Evolutionary conservation across 2,888 invertebrate genomes (phyloP), one percentile per base, ranked within the genome.

Genomic region (Hirtodrosophila alboralis): DNA sequence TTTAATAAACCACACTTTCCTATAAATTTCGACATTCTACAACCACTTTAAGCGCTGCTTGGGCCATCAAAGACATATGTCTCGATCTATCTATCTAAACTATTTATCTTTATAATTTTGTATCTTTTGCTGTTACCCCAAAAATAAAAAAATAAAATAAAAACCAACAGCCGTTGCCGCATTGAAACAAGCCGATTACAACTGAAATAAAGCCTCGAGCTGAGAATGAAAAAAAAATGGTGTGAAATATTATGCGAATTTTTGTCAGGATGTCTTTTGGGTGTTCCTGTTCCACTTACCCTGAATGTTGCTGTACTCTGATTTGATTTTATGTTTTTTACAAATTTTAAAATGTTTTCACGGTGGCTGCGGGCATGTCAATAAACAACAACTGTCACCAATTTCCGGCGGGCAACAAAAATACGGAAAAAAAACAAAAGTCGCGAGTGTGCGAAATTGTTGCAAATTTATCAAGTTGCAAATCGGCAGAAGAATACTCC

Each of bases 351-450:
- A 89, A 90, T 88, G 86, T 79, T 85, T 88, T 89, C 89, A 89
- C 83, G 88, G 88, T 87, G 87, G 87, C 88, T 89, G 84, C 76
- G 68, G 75, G 80, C 75, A 59, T 80, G 77, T 84, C 88, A 85
- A 88, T 88, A 87, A 89, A 88, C 84, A 87, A 87, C 88, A 88
- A 89, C 88, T 88, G 89, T 89, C 87, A 83, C 89, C 87, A 88
- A 86, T 73, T 73, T 71, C 47, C 68, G 69, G 28, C 65, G 52
- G 62, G 67, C 56, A 60, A 67, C 49, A 73, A 56, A 52, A 54
- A 41, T 14, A 18, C 8, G n/a, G 49, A 23, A 37, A 30, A 61
- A 14, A 43, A 47, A 41, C 73, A 71, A 53, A 49, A 21, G 52
- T 43, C 75, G 72, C 88, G 83, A 86, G 77, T 86, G 88, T 81